Evolutionary conservation across 2,797 vertebrate genomes (phyloP).

Genomic region (Lagocephalus sceleratus): DNA sequence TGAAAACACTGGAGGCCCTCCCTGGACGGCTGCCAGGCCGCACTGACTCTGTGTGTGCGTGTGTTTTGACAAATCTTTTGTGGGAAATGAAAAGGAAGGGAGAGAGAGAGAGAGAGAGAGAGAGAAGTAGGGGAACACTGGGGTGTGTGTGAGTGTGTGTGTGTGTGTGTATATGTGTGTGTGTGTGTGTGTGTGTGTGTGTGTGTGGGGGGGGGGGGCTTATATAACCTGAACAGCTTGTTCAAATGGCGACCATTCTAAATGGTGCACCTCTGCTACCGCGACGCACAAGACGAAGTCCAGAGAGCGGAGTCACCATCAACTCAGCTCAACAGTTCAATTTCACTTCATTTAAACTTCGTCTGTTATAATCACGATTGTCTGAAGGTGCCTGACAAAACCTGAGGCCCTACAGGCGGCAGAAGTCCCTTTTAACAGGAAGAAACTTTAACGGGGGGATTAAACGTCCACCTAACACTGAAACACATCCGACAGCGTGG

Average conservation of each 20-base stretch:
- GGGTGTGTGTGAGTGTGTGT: too few species aligned
- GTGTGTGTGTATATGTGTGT: too few species aligned
- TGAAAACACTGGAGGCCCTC: slow-evolving; percentile 68
- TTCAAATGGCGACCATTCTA: slow-evolving; percentile 49
- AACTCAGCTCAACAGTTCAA: too few species aligned
- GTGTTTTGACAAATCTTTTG: slow-evolving; percentile 60
- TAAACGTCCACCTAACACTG: too few species aligned
- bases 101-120: slow-evolving; percentile 1
- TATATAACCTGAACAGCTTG: slow-evolving; percentile 66
- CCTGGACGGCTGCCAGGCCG: slow-evolving; percentile 63
- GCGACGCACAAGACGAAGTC: slow-evolving; percentile 40
- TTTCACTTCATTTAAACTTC: too few species aligned
- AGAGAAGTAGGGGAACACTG: background rate
- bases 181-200: too few species aligned
- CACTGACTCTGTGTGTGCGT: slow-evolving; percentile 27
- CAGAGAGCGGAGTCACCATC: too few species aligned
- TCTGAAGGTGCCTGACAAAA: too few species aligned
- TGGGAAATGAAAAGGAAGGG: slow-evolving; percentile 48
- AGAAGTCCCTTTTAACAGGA: background rate
- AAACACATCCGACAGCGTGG: background rate
- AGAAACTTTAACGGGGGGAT: too few species aligned
- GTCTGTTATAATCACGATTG: too few species aligned
- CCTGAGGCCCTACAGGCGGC: too few species aligned
- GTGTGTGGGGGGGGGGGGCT: slow-evolving; percentile 22
- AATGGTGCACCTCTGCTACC: slow-evolving; percentile 30